Base-by-base conservation (phyloP, 2,888 invertebrate genomes). In the Synanthedon tipuliformis region DNA sequence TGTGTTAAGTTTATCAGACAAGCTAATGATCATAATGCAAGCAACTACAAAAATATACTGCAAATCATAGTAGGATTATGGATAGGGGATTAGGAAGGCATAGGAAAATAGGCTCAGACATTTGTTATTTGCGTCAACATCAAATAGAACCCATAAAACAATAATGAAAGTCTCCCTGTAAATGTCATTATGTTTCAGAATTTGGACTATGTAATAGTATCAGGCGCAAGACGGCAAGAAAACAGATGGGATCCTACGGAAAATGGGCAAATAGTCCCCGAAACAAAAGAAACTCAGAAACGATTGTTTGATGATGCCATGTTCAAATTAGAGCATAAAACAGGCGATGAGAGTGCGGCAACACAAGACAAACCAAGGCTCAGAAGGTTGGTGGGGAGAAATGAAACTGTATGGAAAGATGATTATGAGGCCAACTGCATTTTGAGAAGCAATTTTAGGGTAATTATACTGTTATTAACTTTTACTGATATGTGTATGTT, bases 201-300 rank as follows among this genome's bases (percentile, higher is more conserved):
- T 83, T 89, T 99, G 64, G 99, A 99, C 78, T 99, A 99, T 88
- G 93, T 95, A 1, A 95, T 99, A 66, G 90, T 98, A 13, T 95
- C 94, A 53, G 99, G 99, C 0, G 99, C 99, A 3, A 89, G 97
- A 62, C 88, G 99, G 0, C 99, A 99, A 79, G 99, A 99, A 78
- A 96, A 97, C 75, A 90, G 99, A 60, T 99, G 99, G 98, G 99
- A 99, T 82, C 98, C 99, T 0, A 92, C 93, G 40, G 93, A 97
- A 64, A 98, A 99, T 88, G 98, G 95, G 51, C 98, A 98, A 74
- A 91, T 96, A 54, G 95, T 96, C 0, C 94, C 96, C 0, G 96
- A 96, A 69, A 97, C 97, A 0, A 96, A 97, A 71, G 95, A 96
- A 73, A 92, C 93, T 0, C 96, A 95, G 66, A 94, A 95, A 63